Base-by-base conservation (phyloP, 2,113 vertebrate species). In the Notarius lentiginosus region DNA sequence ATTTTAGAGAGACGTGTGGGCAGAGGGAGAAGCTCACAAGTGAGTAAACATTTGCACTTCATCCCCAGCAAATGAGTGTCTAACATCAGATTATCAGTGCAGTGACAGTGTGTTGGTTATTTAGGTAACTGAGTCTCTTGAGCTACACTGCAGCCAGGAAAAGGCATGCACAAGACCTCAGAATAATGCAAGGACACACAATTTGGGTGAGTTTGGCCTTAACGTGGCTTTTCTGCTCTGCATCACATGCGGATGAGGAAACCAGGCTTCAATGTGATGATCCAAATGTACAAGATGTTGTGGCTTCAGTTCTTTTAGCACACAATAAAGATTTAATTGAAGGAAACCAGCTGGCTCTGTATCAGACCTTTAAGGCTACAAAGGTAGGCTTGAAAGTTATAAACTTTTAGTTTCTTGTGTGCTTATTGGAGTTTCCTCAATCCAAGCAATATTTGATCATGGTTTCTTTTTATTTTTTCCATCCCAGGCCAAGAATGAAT, bases 401-500 rank as follows among this genome's bases (percentile, higher is more conserved):
- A 15, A 11, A 17, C 15, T 58, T 7, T 70, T 56, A 1, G 34
- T 27, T n/a, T 51, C 12, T 27, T n/a, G 14, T 14, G 1, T 55
- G 4, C 18, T 79, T 53, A 14, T 12, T 55, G 49, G 10, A 27
- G 27, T 53, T n/a, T 53, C 7, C 15, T 80, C 41, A 81, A 12
- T 24, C 20, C 0, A 47, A 81, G 27, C 27, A 12, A 60, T 34
- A 27, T 11, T 55, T 60, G 5, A 24, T 27, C 20, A 56, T 55
- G 11, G n/a, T 58, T 51, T 14, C 49, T 34, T 24, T 86, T 30
- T 34, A 22, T 20, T 77, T 15, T 70, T 2, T 84, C 41, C 90
- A 22, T 82, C 4, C 18, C 89, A 99, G 97, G 90, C 88, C 70
- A 90, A 91, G 65, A 88, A 92, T 41, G 92, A 93, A 1, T 90